Base-by-base conservation (phyloP, 2,797 vertebrate species). In the Notolepis coatsorum region DNA sequence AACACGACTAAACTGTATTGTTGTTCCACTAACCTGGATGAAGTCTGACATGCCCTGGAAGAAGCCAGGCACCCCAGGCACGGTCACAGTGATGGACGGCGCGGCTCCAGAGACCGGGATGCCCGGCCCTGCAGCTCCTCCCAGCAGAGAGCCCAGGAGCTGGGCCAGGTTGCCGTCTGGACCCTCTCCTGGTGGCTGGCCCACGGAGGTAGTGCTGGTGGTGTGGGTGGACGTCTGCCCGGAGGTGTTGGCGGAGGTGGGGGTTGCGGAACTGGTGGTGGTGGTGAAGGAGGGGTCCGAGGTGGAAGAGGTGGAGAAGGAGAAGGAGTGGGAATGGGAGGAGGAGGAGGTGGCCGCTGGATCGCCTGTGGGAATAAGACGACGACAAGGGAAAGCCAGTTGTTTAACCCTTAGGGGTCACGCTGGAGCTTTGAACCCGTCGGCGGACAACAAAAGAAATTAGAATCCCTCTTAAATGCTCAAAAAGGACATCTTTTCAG, bases 31-130 rank as follows among this genome's bases (percentile, higher is more conserved):
- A 41, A 95, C 95, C 87, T 90, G 90, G 42, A 92, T 77, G 47
- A 94, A 87, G 47, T 95, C 93, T 0, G 92, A 89, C 86, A 94
- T 75, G 71, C 88, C 91, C 68, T 95, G 95, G 51, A 96, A 90
- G 64, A 96, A 93, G 18, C 90, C 80, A 0, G 93, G 93, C 6
- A 93, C 88, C 0, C 93, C 94, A 0, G 95, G 94, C 79, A 94
- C 81, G 0, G 93, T 93, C 79, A 95, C 92, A 0, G 94, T 94
- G 72, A 96, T 93, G 48, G 94, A 94, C 2, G 94, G 93, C 57
- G 86, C 46, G 1, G 52, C 37, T 60, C 80, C 85, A 15, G 84
- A 61, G 5, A 73, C 54, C 0, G 43, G 65, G 4, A 82, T 85
- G 2, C 87, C 83, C 38, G 76, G 46, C 65, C 85, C 84, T 0